Evolutionary conservation across 2,113 vertebrate genomes (phyloP).

Genomic region (Rhadina sibilatrix): DNA sequence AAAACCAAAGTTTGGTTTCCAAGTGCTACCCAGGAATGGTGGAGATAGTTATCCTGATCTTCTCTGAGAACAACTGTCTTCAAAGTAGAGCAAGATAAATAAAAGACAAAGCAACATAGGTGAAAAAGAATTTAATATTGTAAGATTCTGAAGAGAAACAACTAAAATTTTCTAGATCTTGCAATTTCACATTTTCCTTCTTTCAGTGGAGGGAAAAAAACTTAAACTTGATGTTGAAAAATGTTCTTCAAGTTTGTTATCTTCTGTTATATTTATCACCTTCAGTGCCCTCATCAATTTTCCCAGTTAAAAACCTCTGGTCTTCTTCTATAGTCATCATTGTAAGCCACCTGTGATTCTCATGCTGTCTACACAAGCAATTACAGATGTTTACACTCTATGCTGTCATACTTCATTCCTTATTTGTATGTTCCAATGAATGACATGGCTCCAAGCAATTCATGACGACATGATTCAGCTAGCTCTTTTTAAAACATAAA

Average conservation of each 20-base stretch:
- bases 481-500: neutral
- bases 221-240: neutral
- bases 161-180: neutral
- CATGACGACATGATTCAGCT: neutral
- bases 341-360: neutral
- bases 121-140: neutral
- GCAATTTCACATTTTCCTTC: neutral
- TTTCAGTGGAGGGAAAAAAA: neutral
- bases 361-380: neutral
- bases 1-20: neutral
- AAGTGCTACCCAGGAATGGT: neutral
- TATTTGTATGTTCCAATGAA: neutral
- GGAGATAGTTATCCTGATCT: neutral
- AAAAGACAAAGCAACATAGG: neutral
- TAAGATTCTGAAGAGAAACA: neutral
- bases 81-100: neutral
- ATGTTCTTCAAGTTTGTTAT: neutral
- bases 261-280: too few species aligned
- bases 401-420: neutral
- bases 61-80: neutral
- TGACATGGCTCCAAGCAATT: neutral
- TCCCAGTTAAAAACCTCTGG: neutral
- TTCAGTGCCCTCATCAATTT: neutral
- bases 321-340: neutral
- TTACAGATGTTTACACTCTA: conserved; percentile 3